Conservation (phyloP, 2,797 vertebrate genomes). For the Pangasius macronema region DNA sequence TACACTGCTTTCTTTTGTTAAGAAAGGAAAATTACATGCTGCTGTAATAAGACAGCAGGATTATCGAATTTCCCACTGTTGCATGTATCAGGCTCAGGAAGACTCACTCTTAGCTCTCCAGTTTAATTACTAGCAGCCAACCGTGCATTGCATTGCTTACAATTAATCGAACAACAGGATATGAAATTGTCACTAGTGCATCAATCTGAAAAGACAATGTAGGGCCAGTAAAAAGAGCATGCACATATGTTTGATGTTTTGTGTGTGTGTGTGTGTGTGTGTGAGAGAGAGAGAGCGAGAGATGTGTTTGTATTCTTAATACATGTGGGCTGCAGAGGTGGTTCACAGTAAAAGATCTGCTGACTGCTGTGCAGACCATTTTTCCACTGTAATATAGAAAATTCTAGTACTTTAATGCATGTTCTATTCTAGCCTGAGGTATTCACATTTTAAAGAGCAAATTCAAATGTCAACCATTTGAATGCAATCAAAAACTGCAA, state of each 20-base stretch:
- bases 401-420: background rate
- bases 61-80: background rate
- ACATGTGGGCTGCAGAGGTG: background rate
- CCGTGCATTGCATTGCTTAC: constrained; percentile 1
- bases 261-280: constrained; percentile 2
- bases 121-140: constrained; percentile 45
- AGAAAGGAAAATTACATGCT: constrained; percentile 27
- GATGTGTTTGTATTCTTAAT: background rate
- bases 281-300: background rate
- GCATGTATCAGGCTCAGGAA: constrained; percentile 8
- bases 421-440: background rate
- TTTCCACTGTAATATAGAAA: background rate
- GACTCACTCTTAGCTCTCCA: constrained; percentile 2
- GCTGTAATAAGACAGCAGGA: constrained; percentile 31
- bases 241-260: background rate
- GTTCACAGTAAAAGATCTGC: background rate
- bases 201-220: constrained; percentile 23
- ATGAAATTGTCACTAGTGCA: constrained; percentile 10
- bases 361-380: background rate
- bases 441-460: constrained; percentile 1
- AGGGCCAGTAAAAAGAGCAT: background rate
- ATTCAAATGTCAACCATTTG: constrained; percentile 21
- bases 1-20: constrained; percentile 6
- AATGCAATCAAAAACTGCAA: constrained; percentile 7
- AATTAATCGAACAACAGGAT: constrained; percentile 31